Base-by-base conservation (phyloP, 2,888 invertebrate genomes). In the Nymphalis polychloros region DNA sequence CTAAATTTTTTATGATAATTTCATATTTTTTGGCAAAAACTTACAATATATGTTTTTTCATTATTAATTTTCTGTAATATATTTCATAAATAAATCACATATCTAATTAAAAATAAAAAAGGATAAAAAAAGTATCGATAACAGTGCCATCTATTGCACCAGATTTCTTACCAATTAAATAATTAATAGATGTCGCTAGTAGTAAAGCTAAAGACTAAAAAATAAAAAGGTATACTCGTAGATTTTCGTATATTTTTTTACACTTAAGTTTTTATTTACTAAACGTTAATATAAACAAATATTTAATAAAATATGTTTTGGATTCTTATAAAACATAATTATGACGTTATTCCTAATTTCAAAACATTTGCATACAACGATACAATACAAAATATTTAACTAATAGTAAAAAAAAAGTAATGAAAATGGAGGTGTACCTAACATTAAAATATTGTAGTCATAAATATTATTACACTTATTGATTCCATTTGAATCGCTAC, bases 401-500 rank as follows among this genome's bases (percentile, higher is more conserved):
- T n/a, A 49, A 49, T 49, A 49, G 49, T 16, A 5, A 27, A 53
- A 27, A 20, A 52, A 53, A 53, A 59, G 41, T 63, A 49, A 68
- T 59, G 46, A 59, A 60, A 49, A 53, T 35, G 62, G 59, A 63
- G 67, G 67, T 64, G 53, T 53, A 35, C 59, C 57, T 47, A 71
- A 66, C 64, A 66, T 62, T 66, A 66, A 66, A 57, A 61, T n/a
- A n/a, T 67, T 50, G 41, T 41, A 59, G 47, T 68, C 68, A 72
- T 73, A 66, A 74, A 72, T 72, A 70, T 74, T 70, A 68, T 72
- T 72, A 71, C 67, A 70, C 68, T 73, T 82, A 83, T 82, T 77
- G 81, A 81, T 80, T 81, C 72, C 73, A 76, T 79, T 76, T 76
- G 71, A 75, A 80, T 79, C 75, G 78, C 63, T 76, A 75, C 75